A percentile compares a stretch with the other conserved stretches of the same genome.
phyloP scores from a whole-genome alignment of 2,113 vertebrate genomes.

The Bujurquina vittata region DNA sequence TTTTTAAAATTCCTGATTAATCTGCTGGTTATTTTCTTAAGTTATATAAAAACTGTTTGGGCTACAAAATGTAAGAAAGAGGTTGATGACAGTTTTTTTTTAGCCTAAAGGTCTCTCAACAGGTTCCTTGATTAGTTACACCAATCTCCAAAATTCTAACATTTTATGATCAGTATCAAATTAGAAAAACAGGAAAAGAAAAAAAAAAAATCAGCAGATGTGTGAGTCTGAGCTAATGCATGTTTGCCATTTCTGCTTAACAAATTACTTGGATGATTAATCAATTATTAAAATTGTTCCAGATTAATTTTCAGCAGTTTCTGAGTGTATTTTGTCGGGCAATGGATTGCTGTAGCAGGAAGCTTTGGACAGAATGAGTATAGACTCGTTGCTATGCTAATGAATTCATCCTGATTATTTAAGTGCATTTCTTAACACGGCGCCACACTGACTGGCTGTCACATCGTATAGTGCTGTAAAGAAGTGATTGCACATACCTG shows the following conservation, averaged over 20 bases:
- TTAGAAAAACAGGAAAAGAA: background rate
- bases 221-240: background rate
- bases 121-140: background rate
- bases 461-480: background rate
- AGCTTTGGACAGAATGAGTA: background rate
- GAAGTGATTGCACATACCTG: background rate
- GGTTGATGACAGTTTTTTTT: background rate
- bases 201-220: too few species aligned
- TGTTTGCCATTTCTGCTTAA: background rate
- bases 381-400: constrained; percentile 1
- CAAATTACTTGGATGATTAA: background rate
- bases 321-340: background rate
- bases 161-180: background rate
- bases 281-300: background rate
- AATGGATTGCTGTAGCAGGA: background rate
- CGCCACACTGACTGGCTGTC: background rate
- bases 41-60: background rate
- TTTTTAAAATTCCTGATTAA: background rate
- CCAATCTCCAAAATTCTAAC: background rate
- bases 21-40: background rate
- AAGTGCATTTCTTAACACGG: background rate
- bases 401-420: constrained; percentile 2
- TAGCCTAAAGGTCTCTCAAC: background rate
- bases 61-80: background rate
- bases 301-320: background rate